Percentiles rank a stretch among this genome's conserved stretches.
phyloP scores from a whole-genome alignment of 2,888 invertebrate genomes.

The Plagodis dolabraria region DNA sequence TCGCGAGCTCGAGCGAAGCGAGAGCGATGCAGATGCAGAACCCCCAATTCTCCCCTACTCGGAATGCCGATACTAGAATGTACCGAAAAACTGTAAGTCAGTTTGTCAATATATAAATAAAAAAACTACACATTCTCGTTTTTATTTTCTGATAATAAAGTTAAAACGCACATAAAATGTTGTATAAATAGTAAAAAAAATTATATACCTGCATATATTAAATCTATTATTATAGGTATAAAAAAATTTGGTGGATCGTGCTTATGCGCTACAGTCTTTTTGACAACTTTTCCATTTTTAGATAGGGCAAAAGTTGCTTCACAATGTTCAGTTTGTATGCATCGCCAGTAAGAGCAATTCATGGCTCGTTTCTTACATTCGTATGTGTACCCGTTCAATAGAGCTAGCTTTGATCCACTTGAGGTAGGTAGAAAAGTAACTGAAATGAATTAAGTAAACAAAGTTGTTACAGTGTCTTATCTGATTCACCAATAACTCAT shows the following conservation, averaged over 20 bases:
- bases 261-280: neutral
- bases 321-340: conserved; percentile 1
- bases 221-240: neutral
- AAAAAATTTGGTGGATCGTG: neutral
- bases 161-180: too few species aligned
- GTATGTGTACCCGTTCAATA: conserved; percentile 1
- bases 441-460: neutral
- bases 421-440: neutral
- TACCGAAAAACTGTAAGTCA: too few species aligned
- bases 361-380: neutral
- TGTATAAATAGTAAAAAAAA: too few species aligned
- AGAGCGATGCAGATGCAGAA: too few species aligned
- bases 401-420: neutral
- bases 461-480: neutral
- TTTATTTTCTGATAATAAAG: too few species aligned
- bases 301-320: neutral
- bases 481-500: too few species aligned
- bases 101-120: too few species aligned
- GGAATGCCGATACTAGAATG: too few species aligned
- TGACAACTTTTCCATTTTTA: neutral
- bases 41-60: too few species aligned
- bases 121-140: too few species aligned
- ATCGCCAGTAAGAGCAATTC: neutral
- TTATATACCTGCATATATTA: too few species aligned
- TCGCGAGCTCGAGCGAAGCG: too few species aligned